These are phyloP conservation scores for Polyploca ridens DNA, from an alignment of 2,888 invertebrate species.

Conservation along the genomic window DNA sequence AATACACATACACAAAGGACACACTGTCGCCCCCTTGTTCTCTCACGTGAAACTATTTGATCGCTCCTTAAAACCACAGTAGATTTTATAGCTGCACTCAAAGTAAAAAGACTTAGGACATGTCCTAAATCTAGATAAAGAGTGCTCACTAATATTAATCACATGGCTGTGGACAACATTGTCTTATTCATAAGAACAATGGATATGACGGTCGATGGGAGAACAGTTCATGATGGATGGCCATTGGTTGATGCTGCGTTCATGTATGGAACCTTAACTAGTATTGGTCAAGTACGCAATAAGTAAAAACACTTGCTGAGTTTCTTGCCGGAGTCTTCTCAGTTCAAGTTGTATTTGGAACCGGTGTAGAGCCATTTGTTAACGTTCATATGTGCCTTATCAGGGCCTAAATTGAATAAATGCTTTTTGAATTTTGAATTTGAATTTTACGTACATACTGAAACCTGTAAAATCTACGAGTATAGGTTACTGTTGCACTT, in stretches of 20 bases:
- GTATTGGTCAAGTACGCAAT: too few species aligned
- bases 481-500: too few species aligned
- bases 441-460: too few species aligned
- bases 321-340: too few species aligned
- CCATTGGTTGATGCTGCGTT: not conserved
- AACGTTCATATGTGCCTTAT: too few species aligned
- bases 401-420: too few species aligned
- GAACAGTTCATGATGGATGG: not conserved
- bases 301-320: too few species aligned
- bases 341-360: too few species aligned
- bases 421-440: too few species aligned
- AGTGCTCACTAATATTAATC: constrained; percentile 1
- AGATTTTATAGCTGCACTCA: constrained; percentile 29
- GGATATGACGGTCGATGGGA: constrained; percentile 19
- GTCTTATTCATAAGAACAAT: not conserved
- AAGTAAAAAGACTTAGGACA: constrained; percentile 29
- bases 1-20: not conserved
- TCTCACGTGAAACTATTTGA: constrained; percentile 20
- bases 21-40: constrained; percentile 6
- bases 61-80: constrained; percentile 32
- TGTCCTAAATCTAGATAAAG: not conserved
- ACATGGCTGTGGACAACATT: not conserved
- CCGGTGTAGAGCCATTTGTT: too few species aligned
- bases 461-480: too few species aligned
- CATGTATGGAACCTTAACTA: too few species aligned